Base-by-base conservation (phyloP, 2,113 vertebrate species). In the Arizona elegans region DNA sequence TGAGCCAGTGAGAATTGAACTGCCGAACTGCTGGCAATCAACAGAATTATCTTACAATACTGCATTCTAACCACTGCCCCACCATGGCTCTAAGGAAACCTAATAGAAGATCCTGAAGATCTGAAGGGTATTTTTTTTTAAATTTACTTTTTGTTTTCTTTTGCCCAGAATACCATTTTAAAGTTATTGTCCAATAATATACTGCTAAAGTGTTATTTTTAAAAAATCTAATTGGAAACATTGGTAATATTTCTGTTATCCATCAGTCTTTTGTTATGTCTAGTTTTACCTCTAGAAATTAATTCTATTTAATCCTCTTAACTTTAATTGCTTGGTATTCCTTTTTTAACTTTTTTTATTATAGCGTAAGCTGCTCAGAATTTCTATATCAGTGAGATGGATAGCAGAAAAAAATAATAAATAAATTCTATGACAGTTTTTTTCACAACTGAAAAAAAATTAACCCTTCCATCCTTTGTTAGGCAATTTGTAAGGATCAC, bases 281-380 rank as follows among this genome's bases (percentile, higher is more conserved):
- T 89, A 89, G 85, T 85, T 54, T 91, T 86, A 23, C 65, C 38
- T 86, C 24, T n/a, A 65, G 43, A 93, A 89, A 92, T 92, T 92
- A 86, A 86, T 91, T 70, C 0, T 11, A 29, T 62, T n/a, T 33
- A 70, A 70, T 70, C 5, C 12, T 33, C 65, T n/a, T 70, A 70
- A 62, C 24, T 62, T 62, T 62, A 62, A 62, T 62, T 62, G 59
- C 8, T 62, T 62, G 59, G 8, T 62, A 62, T 62, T 62, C 24
- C 59, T 62, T 62, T 62, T 62, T 62, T 4, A 11, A 62, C 24
- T 11, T 62, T 62, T 62, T 62, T 62, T 62, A 11, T 62, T 26
- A 29, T 62, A 62, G 24, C 26, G 59, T 62, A 62, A 62, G 59
- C 59, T 26, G 24, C 24, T 26, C 59, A 62, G 24, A 62, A 62